A percentile compares a stretch with the other conserved stretches of the same genome.
Evolutionary conservation across 2,113 vertebrate genomes (phyloP).

Genomic region (Cavia aperea): DNA sequence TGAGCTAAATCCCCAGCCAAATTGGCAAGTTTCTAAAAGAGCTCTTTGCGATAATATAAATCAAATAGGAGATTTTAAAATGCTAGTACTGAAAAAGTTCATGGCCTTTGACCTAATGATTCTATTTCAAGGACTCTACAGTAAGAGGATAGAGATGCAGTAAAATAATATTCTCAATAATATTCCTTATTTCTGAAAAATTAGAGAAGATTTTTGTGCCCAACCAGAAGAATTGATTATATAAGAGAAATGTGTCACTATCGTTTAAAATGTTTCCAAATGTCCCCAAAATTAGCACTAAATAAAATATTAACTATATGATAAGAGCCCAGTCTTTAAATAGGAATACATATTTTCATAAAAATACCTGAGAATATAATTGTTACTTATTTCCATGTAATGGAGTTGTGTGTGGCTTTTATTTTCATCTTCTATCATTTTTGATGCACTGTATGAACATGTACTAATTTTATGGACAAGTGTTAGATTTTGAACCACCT

Average conservation of each 20-base stretch:
- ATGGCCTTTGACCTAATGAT: neutral
- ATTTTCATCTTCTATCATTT: constrained; percentile 23
- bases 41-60: neutral
- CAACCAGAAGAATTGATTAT: neutral
- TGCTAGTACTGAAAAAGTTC: neutral
- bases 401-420: neutral
- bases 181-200: constrained; percentile 15
- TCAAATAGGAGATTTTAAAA: constrained; percentile 5
- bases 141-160: neutral
- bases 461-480: neutral
- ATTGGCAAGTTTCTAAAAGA: constrained; percentile 11
- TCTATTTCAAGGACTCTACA: constrained; percentile 8
- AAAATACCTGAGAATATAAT: neutral
- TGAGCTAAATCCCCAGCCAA: neutral
- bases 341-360: neutral
- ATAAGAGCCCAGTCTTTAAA: neutral
- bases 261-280: constrained; percentile 9
- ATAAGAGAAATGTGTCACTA: neutral
- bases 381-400: neutral
- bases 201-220: neutral
- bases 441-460: neutral
- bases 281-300: neutral
- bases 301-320: neutral
- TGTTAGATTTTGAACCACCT: neutral
- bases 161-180: neutral